Base-by-base conservation (phyloP, 2,797 vertebrate genomes). In the Brachyrhaphis roseni region DNA sequence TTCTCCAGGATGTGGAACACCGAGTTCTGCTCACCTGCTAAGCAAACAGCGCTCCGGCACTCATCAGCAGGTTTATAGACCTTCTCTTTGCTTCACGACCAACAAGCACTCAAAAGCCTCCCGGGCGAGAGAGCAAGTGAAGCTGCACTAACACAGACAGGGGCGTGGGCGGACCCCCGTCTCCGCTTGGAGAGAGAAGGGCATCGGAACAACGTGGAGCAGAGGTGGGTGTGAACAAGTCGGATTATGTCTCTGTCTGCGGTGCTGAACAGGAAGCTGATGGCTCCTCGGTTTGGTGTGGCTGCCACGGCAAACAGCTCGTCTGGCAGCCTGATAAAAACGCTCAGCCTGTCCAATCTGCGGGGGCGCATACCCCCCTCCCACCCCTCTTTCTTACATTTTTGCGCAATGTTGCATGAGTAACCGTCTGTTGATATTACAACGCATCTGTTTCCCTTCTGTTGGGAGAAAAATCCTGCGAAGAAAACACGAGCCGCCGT, bases 401-500 rank as follows among this genome's bases (percentile, higher is more conserved):
- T 89, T 91, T 87, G 89, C 89, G 85, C 88, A 90, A 86, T 83
- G 92, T 87, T 90, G 86, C 92, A 51, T 88, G 92, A 93, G 83
- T 91, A 91, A 93, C 88, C 80, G 88, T 84, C 82, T 94, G 92
- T 94, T 94, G 89, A 93, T 83, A 89, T 92, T 89, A 89, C 82
- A 8, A 80, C 84, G 89, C 92, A 91, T 94, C 94, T 93, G 93
- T 87, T 94, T 94, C 89, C 88, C 86, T 80, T 92, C 92, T 89
- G 90, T 55, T 88, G 57, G 77, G 18, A 57, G 39, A 26, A 79
- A 34, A 78, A 82, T 2, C 31, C 74, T 71, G 81, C 66, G 83
- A 76, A 88, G 81, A 70, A 64, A 76, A 84, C 39, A 78, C 0
- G 85, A 86, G 80, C 80, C 71, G 86, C 73, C 2, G 79, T 73